A percentile compares a stretch with the other conserved stretches of the same genome.
Conservation (phyloP, 2,113 vertebrate species). For the Noturus placidus region DNA sequence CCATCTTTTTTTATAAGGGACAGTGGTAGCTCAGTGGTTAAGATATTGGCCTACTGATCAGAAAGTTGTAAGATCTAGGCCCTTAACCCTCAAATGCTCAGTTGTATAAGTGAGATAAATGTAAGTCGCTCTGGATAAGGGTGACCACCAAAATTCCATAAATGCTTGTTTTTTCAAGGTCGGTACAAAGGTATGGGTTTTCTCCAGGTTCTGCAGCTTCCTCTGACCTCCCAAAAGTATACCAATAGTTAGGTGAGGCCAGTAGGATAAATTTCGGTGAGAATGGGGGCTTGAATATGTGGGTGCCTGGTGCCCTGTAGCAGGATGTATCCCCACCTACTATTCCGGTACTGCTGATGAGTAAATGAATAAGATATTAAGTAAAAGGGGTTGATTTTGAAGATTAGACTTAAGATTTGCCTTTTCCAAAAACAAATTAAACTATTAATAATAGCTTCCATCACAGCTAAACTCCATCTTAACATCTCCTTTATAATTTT, state of each 20-base stretch:
- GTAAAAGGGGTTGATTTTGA: background rate
- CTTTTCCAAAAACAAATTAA: background rate
- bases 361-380: background rate
- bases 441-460: background rate
- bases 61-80: no score
- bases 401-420: background rate
- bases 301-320: background rate
- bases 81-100: no score
- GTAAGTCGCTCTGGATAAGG: no score
- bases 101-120: no score
- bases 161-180: background rate
- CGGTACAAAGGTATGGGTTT: background rate
- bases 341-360: background rate
- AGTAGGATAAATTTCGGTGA: background rate
- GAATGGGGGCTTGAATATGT: background rate
- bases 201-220: background rate
- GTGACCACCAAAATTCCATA: no score
- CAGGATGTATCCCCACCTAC: background rate
- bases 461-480: background rate
- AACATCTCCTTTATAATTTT: background rate
- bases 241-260: background rate
- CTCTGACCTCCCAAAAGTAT: background rate
- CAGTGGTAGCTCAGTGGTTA: no score
- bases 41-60: no score
- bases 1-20: no score